These are phyloP conservation scores for Corvus cornix DNA, from an alignment of 2,113 vertebrate genomes.

Conservation along the genomic window DNA sequence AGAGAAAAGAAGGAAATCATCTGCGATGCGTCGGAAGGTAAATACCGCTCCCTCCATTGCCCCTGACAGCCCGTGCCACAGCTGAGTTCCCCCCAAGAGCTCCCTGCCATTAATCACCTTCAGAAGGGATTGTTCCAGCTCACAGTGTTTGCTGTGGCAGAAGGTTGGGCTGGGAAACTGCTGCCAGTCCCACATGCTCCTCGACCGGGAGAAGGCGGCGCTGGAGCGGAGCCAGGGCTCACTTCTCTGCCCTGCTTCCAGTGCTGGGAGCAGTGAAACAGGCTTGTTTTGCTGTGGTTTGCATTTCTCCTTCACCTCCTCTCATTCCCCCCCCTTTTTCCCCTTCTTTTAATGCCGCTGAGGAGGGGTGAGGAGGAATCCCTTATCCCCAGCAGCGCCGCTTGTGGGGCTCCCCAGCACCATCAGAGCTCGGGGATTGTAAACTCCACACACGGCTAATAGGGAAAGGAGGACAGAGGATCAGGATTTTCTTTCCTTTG, in stretches of 20 bases:
- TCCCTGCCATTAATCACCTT: constrained; percentile 48
- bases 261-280: neutral
- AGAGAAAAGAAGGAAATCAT: neutral
- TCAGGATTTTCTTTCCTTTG: neutral
- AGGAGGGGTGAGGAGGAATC: neutral
- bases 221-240: neutral
- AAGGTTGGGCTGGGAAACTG: neutral
- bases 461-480: neutral
- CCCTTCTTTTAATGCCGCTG: neutral
- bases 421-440: accelerated
- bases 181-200: neutral
- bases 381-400: accelerated
- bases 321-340: accelerated
- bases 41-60: constrained; percentile 36
- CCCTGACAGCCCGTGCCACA: constrained; percentile 20
- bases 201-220: accelerated
- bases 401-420: neutral
- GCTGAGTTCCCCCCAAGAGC: constrained; percentile 33
- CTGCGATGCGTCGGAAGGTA: constrained; percentile 11
- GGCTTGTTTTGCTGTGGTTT: neutral
- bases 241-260: neutral
- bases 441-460: neutral
- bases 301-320: neutral
- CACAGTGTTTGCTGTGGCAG: neutral
- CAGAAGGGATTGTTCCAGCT: constrained; percentile 32